Evolutionary conservation across 2,888 invertebrate genomes (phyloP).

Genomic region (Lithophane semibrunnea): DNA sequence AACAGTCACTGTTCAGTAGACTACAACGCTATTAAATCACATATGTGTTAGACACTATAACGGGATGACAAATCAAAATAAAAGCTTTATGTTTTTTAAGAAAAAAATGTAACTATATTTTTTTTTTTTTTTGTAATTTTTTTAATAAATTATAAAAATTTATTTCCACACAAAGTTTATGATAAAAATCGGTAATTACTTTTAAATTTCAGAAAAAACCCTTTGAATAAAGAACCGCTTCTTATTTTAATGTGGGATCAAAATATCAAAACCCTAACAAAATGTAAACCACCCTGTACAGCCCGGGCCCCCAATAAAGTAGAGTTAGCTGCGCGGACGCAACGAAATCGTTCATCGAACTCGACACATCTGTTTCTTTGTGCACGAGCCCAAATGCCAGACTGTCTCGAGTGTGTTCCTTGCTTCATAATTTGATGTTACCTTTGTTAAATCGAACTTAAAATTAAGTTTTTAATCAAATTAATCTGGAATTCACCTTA

Average conservation of each 20-base stretch:
- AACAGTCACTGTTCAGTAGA: constrained; percentile 14
- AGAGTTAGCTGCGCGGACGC: constrained; percentile 73
- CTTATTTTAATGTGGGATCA: neutral
- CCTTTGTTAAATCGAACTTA: neutral
- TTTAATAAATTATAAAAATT: too few species aligned
- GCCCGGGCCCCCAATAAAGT: constrained; percentile 63
- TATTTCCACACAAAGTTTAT: too few species aligned
- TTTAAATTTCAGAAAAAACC: too few species aligned
- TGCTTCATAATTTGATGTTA: constrained; percentile 2
- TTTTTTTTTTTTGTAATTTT: too few species aligned
- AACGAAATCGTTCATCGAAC: constrained; percentile 85
- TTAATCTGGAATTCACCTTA: neutral
- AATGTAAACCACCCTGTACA: constrained; percentile 73
- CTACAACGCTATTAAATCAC: constrained; percentile 9
- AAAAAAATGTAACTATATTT: neutral
- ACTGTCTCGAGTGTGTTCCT: constrained; percentile 51
- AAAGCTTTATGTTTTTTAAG: neutral
- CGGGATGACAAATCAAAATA: constrained; percentile 16
- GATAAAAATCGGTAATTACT: too few species aligned
- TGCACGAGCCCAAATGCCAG: constrained; percentile 72
- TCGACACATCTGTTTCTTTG: constrained; percentile 81
- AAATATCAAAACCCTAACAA: neutral
- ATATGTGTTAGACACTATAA: neutral
- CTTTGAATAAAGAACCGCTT: too few species aligned
- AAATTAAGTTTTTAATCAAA: neutral